Base-by-base conservation (phyloP, 2,888 invertebrate genomes). In the Esperia sulphurella region DNA sequence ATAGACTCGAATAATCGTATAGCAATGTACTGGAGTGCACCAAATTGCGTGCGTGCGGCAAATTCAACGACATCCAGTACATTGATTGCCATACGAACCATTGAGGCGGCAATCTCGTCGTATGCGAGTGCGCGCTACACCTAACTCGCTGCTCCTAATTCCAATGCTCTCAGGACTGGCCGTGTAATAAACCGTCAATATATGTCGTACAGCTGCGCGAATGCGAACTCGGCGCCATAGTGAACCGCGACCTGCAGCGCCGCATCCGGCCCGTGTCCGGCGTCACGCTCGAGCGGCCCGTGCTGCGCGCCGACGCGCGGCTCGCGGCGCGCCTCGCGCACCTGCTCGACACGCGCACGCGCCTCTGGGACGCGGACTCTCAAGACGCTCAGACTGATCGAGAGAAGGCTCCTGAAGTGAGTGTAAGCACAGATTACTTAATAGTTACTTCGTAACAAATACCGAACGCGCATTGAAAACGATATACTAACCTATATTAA, bases 231-330 rank as follows among this genome's bases (percentile, higher is more conserved):
- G 97, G 97, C 13, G 97, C 98, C 7, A 97, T 99, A 59, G 97
- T 99, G 42, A 99, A 99, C 88, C 92, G 98, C 13, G 99, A 99
- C 87, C 87, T 99, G 55, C 97, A 97, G 66, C 94, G 98, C 10
- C 93, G 99, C 46, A 96, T 99, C 53, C 93, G 99, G 0, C 94
- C 97, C 0, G 95, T 97, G 0, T 96, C 96, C 69, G 98, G 97
- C 30, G 93, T 98, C 35, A 96, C 97, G 0, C 93, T 95, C 10
- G 97, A 98, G 74, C 95, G 96, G 59, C 93, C 94, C 55, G 95
- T 98, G 47, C 94, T 98, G 28, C 92, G 97, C 21, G 94, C 97
- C 12, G 98, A 99, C 79, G 97, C 99, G 40, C 95, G 97, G 53
- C 90, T 98, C 46, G 95, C 97, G 43, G 98, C 98, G 0, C 95